Percentiles rank a stretch among this genome's conserved stretches.
phyloP scores from a whole-genome alignment of 2,113 vertebrate species.

The Orientallactaga bullata region DNA sequence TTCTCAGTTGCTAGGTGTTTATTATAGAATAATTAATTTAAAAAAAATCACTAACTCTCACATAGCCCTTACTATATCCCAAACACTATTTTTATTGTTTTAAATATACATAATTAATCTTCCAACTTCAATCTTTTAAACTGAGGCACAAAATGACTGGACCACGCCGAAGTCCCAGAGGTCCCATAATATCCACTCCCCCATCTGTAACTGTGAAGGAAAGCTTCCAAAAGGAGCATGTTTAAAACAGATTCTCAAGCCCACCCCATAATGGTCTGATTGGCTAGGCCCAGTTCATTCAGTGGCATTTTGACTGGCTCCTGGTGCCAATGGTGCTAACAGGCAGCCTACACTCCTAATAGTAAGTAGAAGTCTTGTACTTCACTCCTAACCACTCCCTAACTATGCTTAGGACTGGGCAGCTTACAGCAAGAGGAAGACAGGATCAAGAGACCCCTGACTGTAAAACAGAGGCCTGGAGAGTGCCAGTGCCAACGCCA shows the following conservation, averaged over 20 bases:
- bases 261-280: background rate
- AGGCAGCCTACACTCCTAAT: background rate
- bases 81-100: background rate
- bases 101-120: background rate
- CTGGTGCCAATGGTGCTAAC: fast-evolving
- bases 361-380: background rate
- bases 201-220: background rate
- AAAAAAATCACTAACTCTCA: background rate
- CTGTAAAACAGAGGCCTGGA: background rate
- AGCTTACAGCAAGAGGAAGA: too few species aligned
- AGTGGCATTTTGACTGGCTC: background rate
- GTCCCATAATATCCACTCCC: background rate
- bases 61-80: background rate
- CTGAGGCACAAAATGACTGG: background rate
- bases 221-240: background rate
- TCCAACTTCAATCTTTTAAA: background rate
- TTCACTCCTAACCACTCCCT: too few species aligned
- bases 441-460: background rate
- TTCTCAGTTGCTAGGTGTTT: background rate
- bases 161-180: background rate
- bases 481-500: background rate
- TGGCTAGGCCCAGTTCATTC: background rate
- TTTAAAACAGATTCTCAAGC: background rate
- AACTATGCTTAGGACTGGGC: background rate
- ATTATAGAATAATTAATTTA: background rate